phyloP scores from a whole-genome alignment of 1,140 invertebrate species.

The Drosophila varians region DNA sequence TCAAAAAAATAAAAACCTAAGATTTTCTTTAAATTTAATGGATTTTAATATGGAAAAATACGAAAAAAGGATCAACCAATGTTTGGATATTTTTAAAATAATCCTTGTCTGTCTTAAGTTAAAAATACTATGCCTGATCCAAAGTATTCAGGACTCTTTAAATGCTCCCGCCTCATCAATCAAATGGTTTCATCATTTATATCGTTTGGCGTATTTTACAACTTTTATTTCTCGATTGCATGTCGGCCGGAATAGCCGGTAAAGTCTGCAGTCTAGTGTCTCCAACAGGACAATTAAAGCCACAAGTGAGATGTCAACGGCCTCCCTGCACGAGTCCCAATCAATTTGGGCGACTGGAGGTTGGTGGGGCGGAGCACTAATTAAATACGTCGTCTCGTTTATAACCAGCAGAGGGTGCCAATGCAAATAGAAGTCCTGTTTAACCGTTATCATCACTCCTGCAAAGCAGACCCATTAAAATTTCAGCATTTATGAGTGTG shows the following conservation, averaged over 20 bases:
- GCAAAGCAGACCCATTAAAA: constrained; percentile 34
- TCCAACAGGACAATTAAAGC: constrained; percentile 6
- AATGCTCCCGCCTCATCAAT: constrained; percentile 27
- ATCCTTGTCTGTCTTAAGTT: no score
- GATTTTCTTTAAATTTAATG: no score
- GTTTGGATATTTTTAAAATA: constrained; percentile 5
- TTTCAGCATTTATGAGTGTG: constrained; percentile 42
- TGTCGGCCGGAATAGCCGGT: constrained; percentile 13
- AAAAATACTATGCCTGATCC: no score
- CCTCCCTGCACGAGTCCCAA: constrained; percentile 37
- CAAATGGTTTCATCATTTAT: constrained; percentile 41
- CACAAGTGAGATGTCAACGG: constrained; percentile 57
- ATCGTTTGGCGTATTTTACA: constrained; percentile 30
- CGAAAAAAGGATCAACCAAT: no score
- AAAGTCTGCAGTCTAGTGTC: constrained; percentile 4
- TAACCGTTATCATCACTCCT: constrained; percentile 56
- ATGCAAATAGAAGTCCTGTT: constrained; percentile 38
- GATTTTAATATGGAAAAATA: no score
- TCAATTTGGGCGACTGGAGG: constrained; percentile 8
- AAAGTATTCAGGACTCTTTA: no score
- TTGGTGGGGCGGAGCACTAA: constrained; percentile 18
- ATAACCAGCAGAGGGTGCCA: constrained; percentile 15
- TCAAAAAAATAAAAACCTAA: no score
- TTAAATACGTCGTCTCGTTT: constrained; percentile 67
- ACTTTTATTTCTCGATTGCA: constrained; percentile 44